Conservation (phyloP, 92 coral and sea anemone species). For the Pocillopora meandrina region DNA sequence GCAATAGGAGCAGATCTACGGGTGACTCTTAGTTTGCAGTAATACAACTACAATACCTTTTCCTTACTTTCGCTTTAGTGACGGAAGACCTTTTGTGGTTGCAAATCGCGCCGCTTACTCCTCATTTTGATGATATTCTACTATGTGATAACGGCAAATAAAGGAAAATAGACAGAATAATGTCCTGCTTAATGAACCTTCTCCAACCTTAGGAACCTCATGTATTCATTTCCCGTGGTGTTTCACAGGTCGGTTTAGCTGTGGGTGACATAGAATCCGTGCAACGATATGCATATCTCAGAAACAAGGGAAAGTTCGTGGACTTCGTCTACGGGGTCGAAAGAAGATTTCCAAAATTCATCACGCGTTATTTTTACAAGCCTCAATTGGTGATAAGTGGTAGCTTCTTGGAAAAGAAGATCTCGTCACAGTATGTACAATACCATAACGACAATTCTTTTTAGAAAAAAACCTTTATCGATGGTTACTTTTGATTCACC, state of each 20-base stretch:
- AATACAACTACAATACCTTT: background rate
- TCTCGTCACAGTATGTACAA: slow-evolving; percentile 14
- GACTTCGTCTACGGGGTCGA: slow-evolving; percentile 40
- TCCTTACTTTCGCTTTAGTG: no score
- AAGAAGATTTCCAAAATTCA: slow-evolving; percentile 44
- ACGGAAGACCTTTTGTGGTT: no score
- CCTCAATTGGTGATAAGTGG: slow-evolving; percentile 35
- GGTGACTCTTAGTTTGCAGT: background rate
- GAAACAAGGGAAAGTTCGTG: slow-evolving; percentile 35
- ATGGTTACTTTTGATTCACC: no score
- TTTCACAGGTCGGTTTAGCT: slow-evolving; percentile 65
- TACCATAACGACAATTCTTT: no score
- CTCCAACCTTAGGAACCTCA: background rate
- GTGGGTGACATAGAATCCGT: slow-evolving; percentile 78
- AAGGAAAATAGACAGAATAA: no score
- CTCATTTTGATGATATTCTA: no score
- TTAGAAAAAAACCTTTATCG: no score
- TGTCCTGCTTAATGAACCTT: background rate
- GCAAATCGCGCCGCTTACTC: no score
- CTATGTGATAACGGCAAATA: no score
- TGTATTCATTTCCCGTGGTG: background rate
- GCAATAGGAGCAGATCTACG: no score
- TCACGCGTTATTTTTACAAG: slow-evolving; percentile 50
- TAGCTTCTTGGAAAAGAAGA: slow-evolving; percentile 6
- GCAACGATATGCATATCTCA: slow-evolving; percentile 60